These are phyloP conservation scores for Cichladusa arquata DNA, from an alignment of 2,113 vertebrate species.

Conservation along the genomic window DNA sequence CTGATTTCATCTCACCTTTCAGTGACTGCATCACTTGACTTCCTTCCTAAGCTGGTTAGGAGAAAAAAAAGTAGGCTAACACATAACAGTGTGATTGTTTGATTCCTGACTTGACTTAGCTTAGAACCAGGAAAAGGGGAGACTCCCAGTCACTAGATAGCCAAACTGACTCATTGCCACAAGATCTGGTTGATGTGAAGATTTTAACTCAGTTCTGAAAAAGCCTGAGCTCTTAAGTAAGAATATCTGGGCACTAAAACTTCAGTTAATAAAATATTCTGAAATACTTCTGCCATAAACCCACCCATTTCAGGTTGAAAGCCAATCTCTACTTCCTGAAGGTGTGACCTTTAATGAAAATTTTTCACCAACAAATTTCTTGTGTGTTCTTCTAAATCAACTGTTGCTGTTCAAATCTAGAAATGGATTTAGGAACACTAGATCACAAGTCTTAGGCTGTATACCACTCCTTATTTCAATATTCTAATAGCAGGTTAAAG, in stretches of 20 bases:
- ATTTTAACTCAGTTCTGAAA: not conserved
- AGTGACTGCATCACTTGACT: fast-evolving
- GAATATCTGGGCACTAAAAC: not conserved
- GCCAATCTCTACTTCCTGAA: not conserved
- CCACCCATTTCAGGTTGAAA: not conserved
- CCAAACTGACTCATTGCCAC: not conserved
- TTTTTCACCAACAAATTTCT: not conserved
- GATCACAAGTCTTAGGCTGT: not conserved
- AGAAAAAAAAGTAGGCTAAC: not conserved
- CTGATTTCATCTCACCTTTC: not conserved
- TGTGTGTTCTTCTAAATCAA: not conserved
- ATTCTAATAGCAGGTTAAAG: not conserved
- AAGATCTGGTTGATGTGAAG: not conserved
- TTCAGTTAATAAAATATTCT: not conserved
- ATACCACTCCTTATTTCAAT: not conserved
- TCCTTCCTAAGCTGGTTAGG: not conserved
- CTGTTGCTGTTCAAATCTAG: not conserved
- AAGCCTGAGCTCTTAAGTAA: not conserved
- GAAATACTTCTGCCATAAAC: not conserved
- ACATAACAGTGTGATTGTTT: not conserved
- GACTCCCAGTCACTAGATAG: not conserved
- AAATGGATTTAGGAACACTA: not conserved
- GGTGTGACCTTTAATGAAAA: not conserved
- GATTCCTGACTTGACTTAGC: not conserved
- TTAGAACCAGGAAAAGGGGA: not conserved